A percentile compares a stretch with the other conserved stretches of the same genome.
phyloP scores from a whole-genome alignment of 2,888 invertebrate species.

The Trichacis sp. region DNA sequence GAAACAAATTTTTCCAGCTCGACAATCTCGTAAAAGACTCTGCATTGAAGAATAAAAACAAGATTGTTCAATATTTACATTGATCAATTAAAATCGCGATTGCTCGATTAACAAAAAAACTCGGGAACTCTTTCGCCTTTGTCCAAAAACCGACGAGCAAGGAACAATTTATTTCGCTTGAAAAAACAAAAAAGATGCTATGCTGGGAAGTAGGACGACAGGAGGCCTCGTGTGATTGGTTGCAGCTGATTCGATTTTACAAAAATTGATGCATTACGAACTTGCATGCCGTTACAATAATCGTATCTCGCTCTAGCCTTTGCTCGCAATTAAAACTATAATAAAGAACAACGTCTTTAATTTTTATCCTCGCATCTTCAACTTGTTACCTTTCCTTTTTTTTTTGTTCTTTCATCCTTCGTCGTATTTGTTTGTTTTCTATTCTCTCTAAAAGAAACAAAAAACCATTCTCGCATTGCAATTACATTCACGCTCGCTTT shows the following conservation, averaged over 20 bases:
- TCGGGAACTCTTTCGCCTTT: neutral
- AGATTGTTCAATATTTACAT: neutral
- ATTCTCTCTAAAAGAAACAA: slow-evolving; percentile 11
- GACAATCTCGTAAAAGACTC: neutral
- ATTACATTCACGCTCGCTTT: slow-evolving; percentile 39
- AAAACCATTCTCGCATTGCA: slow-evolving; percentile 22
- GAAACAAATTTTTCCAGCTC: neutral
- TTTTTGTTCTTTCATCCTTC: slow-evolving; percentile 44
- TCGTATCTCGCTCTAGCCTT: slow-evolving; percentile 46
- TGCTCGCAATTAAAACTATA: slow-evolving; percentile 57
- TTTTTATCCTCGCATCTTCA: slow-evolving; percentile 49
- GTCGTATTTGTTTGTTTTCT: slow-evolving; percentile 36
- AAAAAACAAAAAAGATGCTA: too few species aligned
- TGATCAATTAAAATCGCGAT: neutral
- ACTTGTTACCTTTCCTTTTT: slow-evolving; percentile 46
- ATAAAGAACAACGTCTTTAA: slow-evolving; percentile 56
- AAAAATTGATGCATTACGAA: slow-evolving; percentile 52
- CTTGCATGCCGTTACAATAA: slow-evolving; percentile 43
- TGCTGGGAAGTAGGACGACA: slow-evolving; percentile 30
- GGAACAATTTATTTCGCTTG: neutral
- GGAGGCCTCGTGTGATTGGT: slow-evolving; percentile 55
- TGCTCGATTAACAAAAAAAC: neutral
- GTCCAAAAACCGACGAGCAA: neutral
- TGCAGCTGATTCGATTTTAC: slow-evolving; percentile 42
- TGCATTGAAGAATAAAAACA: neutral